phyloP scores from a whole-genome alignment of 2,113 vertebrate species.

The Meles meles region DNA sequence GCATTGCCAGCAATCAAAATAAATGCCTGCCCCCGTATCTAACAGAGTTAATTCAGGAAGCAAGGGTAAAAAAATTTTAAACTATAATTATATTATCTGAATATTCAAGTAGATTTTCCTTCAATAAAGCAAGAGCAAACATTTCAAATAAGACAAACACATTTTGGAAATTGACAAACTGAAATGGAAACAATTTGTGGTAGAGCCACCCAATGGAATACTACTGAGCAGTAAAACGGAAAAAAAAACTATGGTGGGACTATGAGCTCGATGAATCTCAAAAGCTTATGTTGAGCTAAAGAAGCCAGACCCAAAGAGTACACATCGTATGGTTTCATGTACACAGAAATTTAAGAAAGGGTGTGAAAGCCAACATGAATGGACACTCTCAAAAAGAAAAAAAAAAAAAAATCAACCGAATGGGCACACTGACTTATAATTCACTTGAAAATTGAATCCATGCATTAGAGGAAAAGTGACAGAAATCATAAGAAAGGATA shows the following conservation, averaged over 20 bases:
- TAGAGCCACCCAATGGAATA: not conserved
- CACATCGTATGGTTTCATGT: not conserved
- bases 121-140: not conserved
- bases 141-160: not conserved
- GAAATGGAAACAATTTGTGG: not conserved
- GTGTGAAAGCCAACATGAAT: not conserved
- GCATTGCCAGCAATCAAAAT: not conserved
- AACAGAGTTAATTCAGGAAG: not conserved
- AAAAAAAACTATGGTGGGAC: not conserved
- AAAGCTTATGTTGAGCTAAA: not conserved
- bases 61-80: not conserved
- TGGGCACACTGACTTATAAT: not conserved
- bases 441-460: not conserved
- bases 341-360: not conserved
- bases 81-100: not conserved
- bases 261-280: not conserved
- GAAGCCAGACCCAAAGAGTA: not conserved
- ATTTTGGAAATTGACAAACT: not conserved
- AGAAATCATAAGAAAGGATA: not conserved
- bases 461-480: not conserved
- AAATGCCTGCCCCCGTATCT: not conserved
- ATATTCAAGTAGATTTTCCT: not conserved
- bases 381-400: not conserved
- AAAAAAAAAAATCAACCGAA: not conserved
- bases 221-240: not conserved